These are phyloP conservation scores for Zaprionus gabonicus DNA, from an alignment of 1,140 invertebrate species.

Conservation along the genomic window DNA sequence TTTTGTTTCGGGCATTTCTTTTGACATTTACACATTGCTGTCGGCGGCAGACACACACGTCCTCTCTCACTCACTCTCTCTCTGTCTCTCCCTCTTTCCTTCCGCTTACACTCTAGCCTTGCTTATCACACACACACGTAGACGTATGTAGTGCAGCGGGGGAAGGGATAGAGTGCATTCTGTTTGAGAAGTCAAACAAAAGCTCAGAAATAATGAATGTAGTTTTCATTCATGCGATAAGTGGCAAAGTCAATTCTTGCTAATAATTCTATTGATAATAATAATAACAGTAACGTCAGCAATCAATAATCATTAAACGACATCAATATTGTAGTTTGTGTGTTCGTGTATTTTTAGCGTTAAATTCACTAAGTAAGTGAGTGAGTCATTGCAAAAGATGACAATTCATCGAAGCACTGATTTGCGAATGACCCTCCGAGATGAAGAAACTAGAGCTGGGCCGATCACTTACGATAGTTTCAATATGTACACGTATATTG, in stretches of 20 bases:
- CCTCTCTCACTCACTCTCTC: conserved; percentile 1
- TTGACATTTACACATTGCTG: conserved; percentile 74
- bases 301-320: conserved; percentile 72
- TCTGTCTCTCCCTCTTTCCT: not conserved
- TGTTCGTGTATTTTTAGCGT: conserved; percentile 6
- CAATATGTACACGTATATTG: no score
- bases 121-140: conserved; percentile 43
- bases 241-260: conserved; percentile 31
- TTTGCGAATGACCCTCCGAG: conserved; percentile 5
- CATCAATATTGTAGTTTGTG: conserved; percentile 20
- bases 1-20: conserved; percentile 44
- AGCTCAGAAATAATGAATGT: conserved; percentile 32
- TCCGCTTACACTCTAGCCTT: conserved; percentile 1
- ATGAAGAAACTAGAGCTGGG: conserved; percentile 11
- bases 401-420: not conserved
- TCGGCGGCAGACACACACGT: conserved; percentile 56
- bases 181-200: conserved; percentile 28
- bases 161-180: conserved; percentile 51
- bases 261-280: conserved; percentile 52
- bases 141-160: conserved; percentile 1
- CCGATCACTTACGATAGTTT: not conserved
- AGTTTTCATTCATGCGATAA: conserved; percentile 50
- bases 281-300: conserved; percentile 49
- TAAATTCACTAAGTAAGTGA: not conserved
- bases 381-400: conserved; percentile 53